Evolutionary conservation across 2,113 vertebrate genomes (phyloP), one percentile per base, ranked within the genome.

Genomic region (Engraulis encrasicolus): DNA sequence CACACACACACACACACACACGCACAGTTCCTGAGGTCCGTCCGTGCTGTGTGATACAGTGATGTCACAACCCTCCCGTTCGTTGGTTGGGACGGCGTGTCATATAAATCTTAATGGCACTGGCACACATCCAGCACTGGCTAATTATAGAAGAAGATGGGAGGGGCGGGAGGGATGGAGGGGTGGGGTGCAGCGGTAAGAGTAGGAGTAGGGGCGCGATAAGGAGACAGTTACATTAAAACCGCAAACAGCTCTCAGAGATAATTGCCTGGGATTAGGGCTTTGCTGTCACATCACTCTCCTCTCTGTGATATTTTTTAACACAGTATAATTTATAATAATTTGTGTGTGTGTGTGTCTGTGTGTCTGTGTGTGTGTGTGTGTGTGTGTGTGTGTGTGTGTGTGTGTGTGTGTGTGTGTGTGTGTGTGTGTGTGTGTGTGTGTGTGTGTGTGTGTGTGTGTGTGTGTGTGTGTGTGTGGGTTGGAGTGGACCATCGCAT

Each of bases 11-110:
- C 31, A 3, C 40, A 45, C 40, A 3, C 40, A 3, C 40, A 3
- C 3, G 4, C 40, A 27, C 31, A n/a, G 27, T 15, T 74, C 66
- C 27, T 34, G 31, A 2, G 66, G 27, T 27, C 66, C 2, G 27
- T 27, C 66, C 2, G 12, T 74, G 66, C 40, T 45, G 27, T 85
- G 52, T 15, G 81, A 82, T 86, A 80, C 19, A 82, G 88, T 88
- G 87, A 83, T 87, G 86, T 49, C 19, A 88, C 88, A 83, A 83
- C 85, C 81, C 82, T 74, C 86, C 80, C 38, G 80, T 89, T n/a
- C n/a, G n/a, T n/a, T n/a, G n/a, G n/a, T n/a, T n/a, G n/a, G n/a
- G n/a, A n/a, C n/a, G n/a, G n/a, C 81, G 89, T 82, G 87, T 90
- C 83, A 14, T 66, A 14, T 84, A 61, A 84, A 83, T 84, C 58